Evolutionary conservation across 2,888 invertebrate species (phyloP), one percentile per base, ranked within the genome.

Genomic region (Rotaria sp.): DNA sequence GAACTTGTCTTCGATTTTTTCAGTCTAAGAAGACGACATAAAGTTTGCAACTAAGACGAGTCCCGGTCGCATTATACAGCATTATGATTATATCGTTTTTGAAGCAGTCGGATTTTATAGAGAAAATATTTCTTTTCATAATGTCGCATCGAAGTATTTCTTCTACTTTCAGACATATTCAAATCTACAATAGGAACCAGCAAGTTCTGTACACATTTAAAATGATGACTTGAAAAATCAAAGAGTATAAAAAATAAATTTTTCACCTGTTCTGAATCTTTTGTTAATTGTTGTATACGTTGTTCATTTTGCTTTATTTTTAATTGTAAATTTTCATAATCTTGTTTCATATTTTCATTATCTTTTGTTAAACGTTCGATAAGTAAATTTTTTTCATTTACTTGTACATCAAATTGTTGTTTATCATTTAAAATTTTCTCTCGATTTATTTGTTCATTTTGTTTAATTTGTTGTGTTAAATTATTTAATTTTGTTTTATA

Each of bases 281-380:
- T 67, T 1, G 67, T 67, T 30, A 67, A 30, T 35, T 67, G 67
- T 67, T 67, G 67, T 35, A 67, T 35, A 21, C 67, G 30, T 35
- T 67, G 67, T 38, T 67, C 67, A 21, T 67, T 35, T 67, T 67
- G 67, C 38, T 67, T 67, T 3, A 35, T 35, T 67, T 67, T 30
- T 67, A 18, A 21, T 67, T 67, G 67, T 67, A 35, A 4, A 35
- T 38, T 67, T 8, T 67, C 67, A 38, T 35, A 67, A 38, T 67
- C 67, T 67, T 67, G n/a, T 35, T 67, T 67, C 4, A 18, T 21
- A 35, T 35, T 35, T 67, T 67, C 35, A 35, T 35, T 67, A 21
- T 67, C 67, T 67, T 35, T 67, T 21, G 67, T 67, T 67, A 67
- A 67, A 35, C 35, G 67, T 67, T 67, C 67, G 21, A 67, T 67